Evolutionary conservation across 2,888 invertebrate genomes (phyloP), one percentile per base, ranked within the genome.

Genomic region (Halocaridina rubra): DNA sequence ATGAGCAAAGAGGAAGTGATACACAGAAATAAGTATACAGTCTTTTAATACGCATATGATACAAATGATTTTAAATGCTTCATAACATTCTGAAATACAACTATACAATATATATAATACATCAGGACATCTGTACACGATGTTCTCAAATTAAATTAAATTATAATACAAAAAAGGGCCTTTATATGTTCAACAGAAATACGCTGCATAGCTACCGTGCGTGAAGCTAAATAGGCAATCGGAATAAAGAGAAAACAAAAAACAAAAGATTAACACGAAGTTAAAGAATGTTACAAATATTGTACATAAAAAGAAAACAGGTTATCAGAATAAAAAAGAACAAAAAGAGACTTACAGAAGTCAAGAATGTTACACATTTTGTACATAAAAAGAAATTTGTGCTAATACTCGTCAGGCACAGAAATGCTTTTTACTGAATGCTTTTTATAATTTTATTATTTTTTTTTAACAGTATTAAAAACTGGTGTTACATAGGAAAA

Each of bases 31-130:
- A 33, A 82, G 69, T 76, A 77, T 77, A 81, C 81, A 82, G 76
- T 59, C 27, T 77, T 80, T 81, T 82, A 82, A 82, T 82, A 82
- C 71, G 59, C 71, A 82, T 82, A 82, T 82, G 33, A 82, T 82
- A 82, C 81, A 82, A 82, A 82, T 82, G 57, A 77, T 82, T 77
- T 82, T 82, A 82, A 82, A 77, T 82, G 76, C 77, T 82, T 82
- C n/a, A 46, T 76, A 82, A 82, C 81, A 82, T 82, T 77, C 33
- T 76, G 77, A 76, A 59, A 77, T 77, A 82, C 81, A 82, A 76
- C 81, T 82, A 82, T 82, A 82, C 81, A 82, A 77, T 82, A 77
- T 82, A 39, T 81, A 82, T 82, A 77, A 72, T 82, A 82, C 81
- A 82, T 77, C 29, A 77, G 67, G 77, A 82, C 71, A 64, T 71